These are phyloP conservation scores for Micromussa lordhowensis DNA, from an alignment of 92 coral and sea anemone genomes.

Conservation along the genomic window DNA sequence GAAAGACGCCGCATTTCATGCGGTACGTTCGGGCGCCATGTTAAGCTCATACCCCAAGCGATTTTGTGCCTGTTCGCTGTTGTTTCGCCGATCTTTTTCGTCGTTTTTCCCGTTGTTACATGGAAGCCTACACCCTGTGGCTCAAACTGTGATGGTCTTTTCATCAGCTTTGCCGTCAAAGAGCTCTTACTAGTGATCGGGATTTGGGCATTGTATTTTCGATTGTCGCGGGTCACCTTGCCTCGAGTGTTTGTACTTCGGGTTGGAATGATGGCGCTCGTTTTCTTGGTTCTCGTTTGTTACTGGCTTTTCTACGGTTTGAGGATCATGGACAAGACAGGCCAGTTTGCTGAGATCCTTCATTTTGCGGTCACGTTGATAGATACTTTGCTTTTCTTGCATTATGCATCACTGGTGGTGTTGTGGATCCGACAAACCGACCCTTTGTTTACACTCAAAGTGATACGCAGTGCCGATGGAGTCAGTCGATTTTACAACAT, in stretches of 20 bases:
- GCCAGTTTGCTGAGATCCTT: conserved; percentile 67
- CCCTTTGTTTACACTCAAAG: conserved; percentile 91
- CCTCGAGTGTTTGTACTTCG: conserved; percentile 94
- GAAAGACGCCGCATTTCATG: conserved; percentile 78
- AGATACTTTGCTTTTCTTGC: conserved; percentile 88
- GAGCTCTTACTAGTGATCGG: conserved; percentile 87
- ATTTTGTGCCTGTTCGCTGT: conserved; percentile 81
- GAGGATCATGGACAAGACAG: conserved; percentile 75
- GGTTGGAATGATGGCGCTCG: conserved; percentile 83
- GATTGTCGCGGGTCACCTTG: conserved; percentile 86
- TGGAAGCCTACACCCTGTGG: conserved; percentile 84
- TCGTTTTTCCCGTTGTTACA: conserved; percentile 84
- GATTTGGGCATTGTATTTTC: conserved; percentile 98
- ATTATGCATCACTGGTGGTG: conserved; percentile 90
- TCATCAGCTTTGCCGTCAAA: conserved; percentile 92
- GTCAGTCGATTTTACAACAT: conserved; percentile 85
- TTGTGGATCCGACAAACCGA: conserved; percentile 95
- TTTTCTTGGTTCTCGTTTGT: conserved; percentile 86
- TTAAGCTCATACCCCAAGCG: conserved; percentile 76
- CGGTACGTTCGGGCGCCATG: conserved; percentile 75
- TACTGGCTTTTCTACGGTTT: conserved; percentile 95
- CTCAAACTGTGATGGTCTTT: conserved; percentile 87
- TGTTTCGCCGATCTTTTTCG: conserved; percentile 87
- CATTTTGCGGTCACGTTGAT: conserved; percentile 82
- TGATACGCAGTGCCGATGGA: conserved; percentile 96